These are phyloP conservation scores for Cephus spinipes DNA, from an alignment of 2,888 invertebrate genomes.

Conservation along the genomic window DNA sequence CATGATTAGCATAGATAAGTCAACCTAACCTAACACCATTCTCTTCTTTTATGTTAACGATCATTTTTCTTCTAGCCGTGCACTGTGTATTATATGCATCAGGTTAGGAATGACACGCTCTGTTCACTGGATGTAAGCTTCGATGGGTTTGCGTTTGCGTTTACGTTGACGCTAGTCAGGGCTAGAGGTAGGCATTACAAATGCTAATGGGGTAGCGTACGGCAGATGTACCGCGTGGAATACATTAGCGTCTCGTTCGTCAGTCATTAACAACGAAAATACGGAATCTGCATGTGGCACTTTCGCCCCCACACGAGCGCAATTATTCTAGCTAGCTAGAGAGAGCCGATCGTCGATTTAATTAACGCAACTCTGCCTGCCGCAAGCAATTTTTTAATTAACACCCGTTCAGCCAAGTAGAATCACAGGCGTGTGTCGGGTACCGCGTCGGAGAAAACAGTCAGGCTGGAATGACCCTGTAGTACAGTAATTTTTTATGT, in stretches of 20 bases:
- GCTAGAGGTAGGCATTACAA: slow-evolving; percentile 60
- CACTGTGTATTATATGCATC: too few relatives aligned
- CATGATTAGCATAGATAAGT: too few relatives aligned
- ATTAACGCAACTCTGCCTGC: slow-evolving; percentile 50
- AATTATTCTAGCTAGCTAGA: too few relatives aligned
- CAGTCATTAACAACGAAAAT: slow-evolving; percentile 61
- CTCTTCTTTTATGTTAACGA: too few relatives aligned
- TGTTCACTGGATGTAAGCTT: too few relatives aligned
- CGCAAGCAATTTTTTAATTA: slow-evolving; percentile 58
- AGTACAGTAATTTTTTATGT: too few relatives aligned
- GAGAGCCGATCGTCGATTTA: slow-evolving; percentile 47
- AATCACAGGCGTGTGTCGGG: slow-evolving; percentile 43
- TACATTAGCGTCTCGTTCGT: slow-evolving; percentile 62
- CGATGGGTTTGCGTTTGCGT: slow-evolving; percentile 44
- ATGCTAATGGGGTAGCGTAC: slow-evolving; percentile 62
- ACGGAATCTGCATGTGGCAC: slow-evolving; percentile 47
- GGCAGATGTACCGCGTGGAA: slow-evolving; percentile 56
- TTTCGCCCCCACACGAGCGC: background rate
- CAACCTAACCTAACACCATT: too few relatives aligned
- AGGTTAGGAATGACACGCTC: too few relatives aligned
- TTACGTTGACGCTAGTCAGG: slow-evolving; percentile 49
- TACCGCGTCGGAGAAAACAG: slow-evolving; percentile 30
- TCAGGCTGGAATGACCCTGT: too few relatives aligned
- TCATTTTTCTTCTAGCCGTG: too few relatives aligned
- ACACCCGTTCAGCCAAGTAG: slow-evolving; percentile 44